Conservation (phyloP, 2,113 vertebrate species). For the Seriola aureovittata region DNA sequence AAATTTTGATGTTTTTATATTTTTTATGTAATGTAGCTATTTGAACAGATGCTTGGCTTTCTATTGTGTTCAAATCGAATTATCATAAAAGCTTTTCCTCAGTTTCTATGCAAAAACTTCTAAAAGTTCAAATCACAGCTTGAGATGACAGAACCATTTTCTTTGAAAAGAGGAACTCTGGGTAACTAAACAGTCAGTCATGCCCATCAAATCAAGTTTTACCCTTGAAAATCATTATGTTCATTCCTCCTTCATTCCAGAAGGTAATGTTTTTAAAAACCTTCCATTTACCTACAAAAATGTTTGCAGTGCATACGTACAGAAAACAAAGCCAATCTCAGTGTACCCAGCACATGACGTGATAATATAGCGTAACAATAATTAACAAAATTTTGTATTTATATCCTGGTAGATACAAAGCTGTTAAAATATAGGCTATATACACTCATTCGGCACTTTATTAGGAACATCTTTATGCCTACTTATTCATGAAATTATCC, state of each 20-base stretch:
- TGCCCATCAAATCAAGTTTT: constrained; percentile 26
- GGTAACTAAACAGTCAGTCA: constrained; percentile 25
- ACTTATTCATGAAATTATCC: neutral
- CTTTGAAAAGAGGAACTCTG: constrained; percentile 22
- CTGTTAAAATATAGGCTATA: too few relatives aligned
- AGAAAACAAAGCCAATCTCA: neutral
- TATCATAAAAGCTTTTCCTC: constrained; percentile 44
- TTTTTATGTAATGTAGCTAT: neutral
- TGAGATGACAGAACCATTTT: constrained; percentile 16
- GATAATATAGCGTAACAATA: neutral
- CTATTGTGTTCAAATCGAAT: constrained; percentile 48
- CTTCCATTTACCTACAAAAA: neutral
- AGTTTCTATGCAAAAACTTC: constrained; percentile 4
- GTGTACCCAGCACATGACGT: neutral
- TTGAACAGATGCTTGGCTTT: constrained; percentile 13
- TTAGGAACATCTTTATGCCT: neutral
- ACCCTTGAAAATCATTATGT: constrained; percentile 4
- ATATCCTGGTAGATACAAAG: neutral
- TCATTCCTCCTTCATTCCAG: neutral
- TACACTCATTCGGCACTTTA: neutral
- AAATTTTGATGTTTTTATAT: too few relatives aligned
- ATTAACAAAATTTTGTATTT: neutral
- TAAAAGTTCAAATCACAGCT: constrained; percentile 37
- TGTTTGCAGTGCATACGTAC: neutral
- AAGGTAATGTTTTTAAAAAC: neutral